Base-by-base conservation (phyloP, 2,113 vertebrate genomes). In the Hypocryptadius cinnamomeus region DNA sequence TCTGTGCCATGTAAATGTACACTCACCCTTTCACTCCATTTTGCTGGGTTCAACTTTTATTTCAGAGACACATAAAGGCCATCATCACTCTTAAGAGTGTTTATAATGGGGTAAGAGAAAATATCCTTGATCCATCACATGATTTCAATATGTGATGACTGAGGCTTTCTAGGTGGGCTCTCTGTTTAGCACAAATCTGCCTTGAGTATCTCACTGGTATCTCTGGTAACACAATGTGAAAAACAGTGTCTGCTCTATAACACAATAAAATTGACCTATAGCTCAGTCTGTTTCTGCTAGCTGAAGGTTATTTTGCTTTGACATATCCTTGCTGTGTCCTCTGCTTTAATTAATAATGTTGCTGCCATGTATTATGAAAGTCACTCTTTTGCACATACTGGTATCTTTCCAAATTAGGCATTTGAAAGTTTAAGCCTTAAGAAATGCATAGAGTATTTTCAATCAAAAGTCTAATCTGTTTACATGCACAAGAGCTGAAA, bases 401-500 rank as follows among this genome's bases (percentile, higher is more conserved):
- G 65, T 93, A 89, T 84, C 65, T 84, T 87, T 95, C 74, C 54
- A 86, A 88, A 95, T 91, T 63, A 92, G 21, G 28, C 25, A 78
- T 96, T 88, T 94, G 89, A 94, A 96, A 93, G 71, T 85, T 82
- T 94, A 87, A 87, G 65, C 72, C 48, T 78, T 94, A 95, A 96
- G 73, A 88, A 94, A 91, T n/a, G 30, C 57, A 74, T 33, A 82
- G 35, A 51, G 11, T 88, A 80, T 82, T 95, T 96, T 90, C 79
- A 84, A 86, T 92, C 92, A 96, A 74, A 92, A 93, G 78, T 82
- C 86, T 87, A 35, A 95, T 76, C 45, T 87, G 90, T 96, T 97
- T 96, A 90, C 77, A 89, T 88, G 82, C 83, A 93, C 20, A 94
- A 69, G 35, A 97, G 80, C 72, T 51, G 61, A 80, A 87, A 95